Evolutionary conservation across 1,140 invertebrate genomes (phyloP).

Genomic region (Bombus consobrinus): DNA sequence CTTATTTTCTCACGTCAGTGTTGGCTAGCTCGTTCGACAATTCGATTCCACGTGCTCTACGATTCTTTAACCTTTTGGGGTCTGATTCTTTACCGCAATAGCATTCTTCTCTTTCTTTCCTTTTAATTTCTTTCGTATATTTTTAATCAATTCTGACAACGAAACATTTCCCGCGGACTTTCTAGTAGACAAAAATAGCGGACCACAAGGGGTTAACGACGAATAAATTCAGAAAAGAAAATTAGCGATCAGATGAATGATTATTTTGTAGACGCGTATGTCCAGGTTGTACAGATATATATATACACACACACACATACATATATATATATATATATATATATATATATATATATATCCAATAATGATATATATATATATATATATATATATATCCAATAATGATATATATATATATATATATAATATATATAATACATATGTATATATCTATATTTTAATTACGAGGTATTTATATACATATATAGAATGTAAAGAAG

Average conservation of each 20-base stretch:
- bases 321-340: conserved; percentile 15
- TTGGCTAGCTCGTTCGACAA: not conserved
- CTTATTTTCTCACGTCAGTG: not conserved
- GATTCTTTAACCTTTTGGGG: not conserved
- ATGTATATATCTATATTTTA: conserved; percentile 58
- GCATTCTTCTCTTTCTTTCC: not conserved
- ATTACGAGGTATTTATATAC: conserved; percentile 60
- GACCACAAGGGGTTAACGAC: conserved; percentile 21
- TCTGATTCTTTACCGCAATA: not conserved
- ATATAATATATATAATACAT: not conserved
- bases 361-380: conserved; percentile 34
- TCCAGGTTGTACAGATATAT: conserved; percentile 46
- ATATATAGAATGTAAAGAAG: not conserved
- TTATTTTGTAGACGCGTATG: conserved; percentile 45
- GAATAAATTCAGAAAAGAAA: not conserved
- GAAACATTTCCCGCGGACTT: not conserved
- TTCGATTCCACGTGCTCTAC: not conserved
- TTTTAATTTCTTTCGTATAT: not conserved
- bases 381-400: conserved; percentile 15
- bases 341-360: no score
- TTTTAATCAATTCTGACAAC: not conserved
- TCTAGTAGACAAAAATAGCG: not conserved
- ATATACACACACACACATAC: no score
- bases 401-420: not conserved
- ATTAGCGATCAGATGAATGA: conserved; percentile 19